Evolutionary conservation across 2,113 vertebrate species (phyloP).

Genomic region (Ptyas mucosa): DNA sequence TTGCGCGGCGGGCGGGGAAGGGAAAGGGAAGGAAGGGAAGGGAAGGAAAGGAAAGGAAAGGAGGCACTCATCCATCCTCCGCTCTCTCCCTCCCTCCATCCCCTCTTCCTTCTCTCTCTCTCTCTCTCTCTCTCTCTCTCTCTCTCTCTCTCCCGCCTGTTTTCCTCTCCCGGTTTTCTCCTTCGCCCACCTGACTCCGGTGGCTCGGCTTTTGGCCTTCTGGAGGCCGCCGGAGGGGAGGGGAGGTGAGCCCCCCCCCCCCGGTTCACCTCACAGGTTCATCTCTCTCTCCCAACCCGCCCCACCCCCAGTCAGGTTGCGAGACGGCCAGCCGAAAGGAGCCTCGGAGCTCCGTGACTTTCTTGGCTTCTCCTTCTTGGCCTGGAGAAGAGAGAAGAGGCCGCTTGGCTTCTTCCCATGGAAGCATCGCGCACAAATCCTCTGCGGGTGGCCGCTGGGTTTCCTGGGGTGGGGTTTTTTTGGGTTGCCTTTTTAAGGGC

Average conservation of each 20-base stretch:
- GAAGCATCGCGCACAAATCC: neutral
- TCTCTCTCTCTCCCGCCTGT: neutral
- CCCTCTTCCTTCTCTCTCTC: neutral
- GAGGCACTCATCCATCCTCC: neutral
- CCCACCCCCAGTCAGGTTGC: neutral
- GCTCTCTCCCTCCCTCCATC: neutral
- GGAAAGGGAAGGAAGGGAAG: neutral
- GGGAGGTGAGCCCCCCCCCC: too few relatives aligned
- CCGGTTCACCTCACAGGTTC: neutral
- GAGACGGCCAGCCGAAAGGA: neutral
- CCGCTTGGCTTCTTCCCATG: neutral
- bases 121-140: neutral
- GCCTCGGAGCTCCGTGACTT: neutral
- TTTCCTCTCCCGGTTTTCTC: neutral
- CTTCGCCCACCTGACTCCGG: neutral
- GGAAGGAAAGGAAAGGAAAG: neutral
- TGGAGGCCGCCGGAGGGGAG: neutral
- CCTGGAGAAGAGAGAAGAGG: neutral
- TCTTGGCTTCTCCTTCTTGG: neutral
- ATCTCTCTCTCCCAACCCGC: too few relatives aligned
- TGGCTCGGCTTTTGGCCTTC: neutral
- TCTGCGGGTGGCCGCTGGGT: neutral
- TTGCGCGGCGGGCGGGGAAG: fast-evolving
- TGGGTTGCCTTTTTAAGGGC: neutral
- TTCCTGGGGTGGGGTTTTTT: neutral